Conservation (phyloP, 2,797 vertebrate genomes). For the Schizopygopsis malacanthus region DNA sequence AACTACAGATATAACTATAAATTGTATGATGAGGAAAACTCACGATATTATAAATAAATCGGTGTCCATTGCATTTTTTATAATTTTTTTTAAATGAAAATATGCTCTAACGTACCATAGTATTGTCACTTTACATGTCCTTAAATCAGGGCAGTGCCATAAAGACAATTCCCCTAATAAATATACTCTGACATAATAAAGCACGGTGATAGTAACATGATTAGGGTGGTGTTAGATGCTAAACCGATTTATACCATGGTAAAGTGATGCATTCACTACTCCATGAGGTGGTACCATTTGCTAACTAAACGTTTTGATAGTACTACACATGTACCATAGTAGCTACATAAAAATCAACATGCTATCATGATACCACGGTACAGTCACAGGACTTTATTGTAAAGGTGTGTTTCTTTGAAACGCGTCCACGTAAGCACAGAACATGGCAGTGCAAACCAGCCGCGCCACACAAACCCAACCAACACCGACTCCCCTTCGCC, state of each 20-base stretch:
- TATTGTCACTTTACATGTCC: background rate
- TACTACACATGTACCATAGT: background rate
- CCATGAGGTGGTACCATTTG: background rate
- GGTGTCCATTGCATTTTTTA: background rate
- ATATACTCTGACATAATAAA: background rate
- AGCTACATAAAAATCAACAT: no score
- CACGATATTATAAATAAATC: background rate
- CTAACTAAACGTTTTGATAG: background rate
- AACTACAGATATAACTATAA: background rate
- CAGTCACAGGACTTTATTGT: background rate
- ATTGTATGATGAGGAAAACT: background rate
- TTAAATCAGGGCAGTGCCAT: background rate
- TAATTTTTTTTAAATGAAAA: background rate
- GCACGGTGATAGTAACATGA: background rate
- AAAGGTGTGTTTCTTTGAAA: background rate
- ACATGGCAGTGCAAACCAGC: background rate
- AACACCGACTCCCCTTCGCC: background rate
- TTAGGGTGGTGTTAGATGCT: background rate
- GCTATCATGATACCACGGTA: background rate
- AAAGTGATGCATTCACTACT: background rate
- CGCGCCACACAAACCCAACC: no score
- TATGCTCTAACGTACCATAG: background rate
- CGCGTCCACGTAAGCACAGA: slow-evolving; percentile 4
- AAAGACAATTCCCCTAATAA: background rate
- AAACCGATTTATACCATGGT: background rate